phyloP scores from a whole-genome alignment of 1,140 invertebrate genomes.

The Doryteuthis pealeii region DNA sequence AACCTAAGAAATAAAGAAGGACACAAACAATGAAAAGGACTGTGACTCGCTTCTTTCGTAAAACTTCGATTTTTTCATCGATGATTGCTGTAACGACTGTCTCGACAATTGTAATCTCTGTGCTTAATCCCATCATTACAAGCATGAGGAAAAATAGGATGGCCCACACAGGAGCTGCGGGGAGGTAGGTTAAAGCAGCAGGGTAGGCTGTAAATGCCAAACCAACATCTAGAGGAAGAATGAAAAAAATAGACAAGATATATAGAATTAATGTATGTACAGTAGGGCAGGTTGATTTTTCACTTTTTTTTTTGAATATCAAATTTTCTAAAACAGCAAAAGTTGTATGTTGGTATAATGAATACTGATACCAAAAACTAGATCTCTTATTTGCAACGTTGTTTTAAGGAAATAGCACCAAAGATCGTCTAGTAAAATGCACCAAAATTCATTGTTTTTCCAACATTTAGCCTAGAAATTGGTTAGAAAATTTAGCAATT shows the following conservation, averaged over 20 bases:
- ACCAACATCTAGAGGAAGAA: slow-evolving; percentile 74
- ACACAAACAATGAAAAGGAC: slow-evolving; percentile 43
- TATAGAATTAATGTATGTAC: no score
- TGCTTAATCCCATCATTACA: slow-evolving; percentile 86
- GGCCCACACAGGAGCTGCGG: slow-evolving; percentile 92
- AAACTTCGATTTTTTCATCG: slow-evolving; percentile 68
- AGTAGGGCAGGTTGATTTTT: no score
- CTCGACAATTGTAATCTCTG: slow-evolving; percentile 81
- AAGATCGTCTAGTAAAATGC: no score
- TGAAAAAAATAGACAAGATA: slow-evolving; percentile 10
- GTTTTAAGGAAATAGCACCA: no score
- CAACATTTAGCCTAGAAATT: no score
- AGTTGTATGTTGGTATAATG: no score
- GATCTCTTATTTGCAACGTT: no score
- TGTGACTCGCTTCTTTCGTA: slow-evolving; percentile 52
- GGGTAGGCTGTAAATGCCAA: slow-evolving; percentile 96
- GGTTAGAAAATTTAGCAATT: no score
- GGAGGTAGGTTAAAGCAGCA: slow-evolving; percentile 90
- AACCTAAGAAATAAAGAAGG: slow-evolving; percentile 46
- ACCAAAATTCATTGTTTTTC: no score
- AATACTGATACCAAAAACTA: no score
- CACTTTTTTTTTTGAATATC: no score
- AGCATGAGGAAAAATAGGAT: slow-evolving; percentile 98
- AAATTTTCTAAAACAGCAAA: no score
- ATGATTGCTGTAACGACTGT: slow-evolving; percentile 73